These are phyloP conservation scores for Caenorhabditis wallacei DNA, from an alignment of 2,888 invertebrate genomes.

Conservation along the genomic window DNA sequence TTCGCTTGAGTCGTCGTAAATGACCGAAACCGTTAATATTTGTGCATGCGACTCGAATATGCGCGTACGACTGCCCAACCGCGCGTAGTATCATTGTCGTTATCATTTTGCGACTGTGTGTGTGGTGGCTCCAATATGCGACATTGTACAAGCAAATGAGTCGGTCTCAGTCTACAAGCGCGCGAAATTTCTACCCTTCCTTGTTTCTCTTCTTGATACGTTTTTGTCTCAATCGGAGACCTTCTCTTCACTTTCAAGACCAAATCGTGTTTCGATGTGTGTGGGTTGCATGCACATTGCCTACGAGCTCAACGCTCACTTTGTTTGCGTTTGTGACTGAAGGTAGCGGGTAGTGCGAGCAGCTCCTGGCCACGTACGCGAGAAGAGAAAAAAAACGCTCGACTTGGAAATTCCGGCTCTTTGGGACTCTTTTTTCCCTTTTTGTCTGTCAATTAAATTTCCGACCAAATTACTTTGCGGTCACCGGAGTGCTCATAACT, in stretches of 20 bases:
- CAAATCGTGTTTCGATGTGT: conserved; percentile 57
- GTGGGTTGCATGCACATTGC: conserved; percentile 63
- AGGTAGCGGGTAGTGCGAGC: conserved; percentile 54
- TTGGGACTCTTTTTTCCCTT: conserved; percentile 40
- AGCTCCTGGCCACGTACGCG: conserved; percentile 59
- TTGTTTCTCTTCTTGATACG: conserved; percentile 32
- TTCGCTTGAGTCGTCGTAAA: conserved; percentile 36
- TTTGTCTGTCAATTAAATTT: not conserved
- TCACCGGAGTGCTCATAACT: not conserved
- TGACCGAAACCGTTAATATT: conserved; percentile 53
- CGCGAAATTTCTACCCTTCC: conserved; percentile 55
- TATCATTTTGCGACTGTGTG: conserved; percentile 31
- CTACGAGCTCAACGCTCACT: conserved; percentile 62
- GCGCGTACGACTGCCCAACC: conserved; percentile 21
- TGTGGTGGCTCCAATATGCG: conserved; percentile 26
- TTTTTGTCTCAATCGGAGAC: conserved; percentile 49
- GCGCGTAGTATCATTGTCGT: conserved; percentile 50
- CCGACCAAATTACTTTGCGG: not conserved
- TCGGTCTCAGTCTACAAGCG: conserved; percentile 44
- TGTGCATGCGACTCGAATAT: conserved; percentile 47
- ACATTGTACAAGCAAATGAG: conserved; percentile 58
- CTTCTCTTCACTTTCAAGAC: conserved; percentile 29
- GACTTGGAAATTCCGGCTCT: conserved; percentile 35
- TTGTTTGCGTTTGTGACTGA: conserved; percentile 62
- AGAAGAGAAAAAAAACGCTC: conserved; percentile 28